Evolutionary conservation across 2,888 invertebrate genomes (phyloP).

Genomic region (Bombylius discolor): DNA sequence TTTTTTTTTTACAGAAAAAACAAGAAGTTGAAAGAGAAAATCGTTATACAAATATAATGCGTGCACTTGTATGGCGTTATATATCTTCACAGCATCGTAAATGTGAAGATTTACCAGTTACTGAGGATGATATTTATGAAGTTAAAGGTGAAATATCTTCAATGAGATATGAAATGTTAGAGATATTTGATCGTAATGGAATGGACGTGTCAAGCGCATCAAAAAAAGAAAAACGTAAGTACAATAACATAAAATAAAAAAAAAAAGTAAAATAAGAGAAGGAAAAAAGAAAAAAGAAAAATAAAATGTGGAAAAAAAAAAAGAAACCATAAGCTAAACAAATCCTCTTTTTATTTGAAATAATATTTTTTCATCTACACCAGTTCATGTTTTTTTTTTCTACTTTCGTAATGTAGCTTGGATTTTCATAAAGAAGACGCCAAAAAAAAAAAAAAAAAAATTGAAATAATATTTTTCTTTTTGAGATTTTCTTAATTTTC

Average conservation of each 20-base stretch:
- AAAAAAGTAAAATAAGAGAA: background rate
- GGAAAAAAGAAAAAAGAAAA: too few species aligned
- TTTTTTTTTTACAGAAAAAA: slow-evolving; percentile 24
- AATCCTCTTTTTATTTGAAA: background rate
- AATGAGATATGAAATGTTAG: slow-evolving; percentile 80
- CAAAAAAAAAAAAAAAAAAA: background rate
- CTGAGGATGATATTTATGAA: slow-evolving; percentile 89
- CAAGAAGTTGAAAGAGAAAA: slow-evolving; percentile 54
- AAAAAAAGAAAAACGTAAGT: slow-evolving; percentile 59
- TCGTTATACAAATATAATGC: slow-evolving; percentile 70
- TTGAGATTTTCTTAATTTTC: too few species aligned
- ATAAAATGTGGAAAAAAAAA: too few species aligned
- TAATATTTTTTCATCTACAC: background rate
- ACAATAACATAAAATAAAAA: too few species aligned
- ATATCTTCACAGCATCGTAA: slow-evolving; percentile 76
- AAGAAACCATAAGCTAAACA: too few species aligned
- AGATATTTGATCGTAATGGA: slow-evolving; percentile 77
- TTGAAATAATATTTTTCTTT: background rate
- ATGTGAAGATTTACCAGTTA: slow-evolving; percentile 71
- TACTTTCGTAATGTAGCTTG: background rate
- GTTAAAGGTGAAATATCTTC: slow-evolving; percentile 88
- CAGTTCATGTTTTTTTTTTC: too few species aligned
- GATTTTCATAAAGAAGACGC: background rate
- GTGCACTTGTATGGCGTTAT: slow-evolving; percentile 84
- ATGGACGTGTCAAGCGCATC: slow-evolving; percentile 67